These are phyloP conservation scores for Oncorhynchus tshawytscha DNA, from an alignment of 2,113 vertebrate genomes.

Conservation along the genomic window DNA sequence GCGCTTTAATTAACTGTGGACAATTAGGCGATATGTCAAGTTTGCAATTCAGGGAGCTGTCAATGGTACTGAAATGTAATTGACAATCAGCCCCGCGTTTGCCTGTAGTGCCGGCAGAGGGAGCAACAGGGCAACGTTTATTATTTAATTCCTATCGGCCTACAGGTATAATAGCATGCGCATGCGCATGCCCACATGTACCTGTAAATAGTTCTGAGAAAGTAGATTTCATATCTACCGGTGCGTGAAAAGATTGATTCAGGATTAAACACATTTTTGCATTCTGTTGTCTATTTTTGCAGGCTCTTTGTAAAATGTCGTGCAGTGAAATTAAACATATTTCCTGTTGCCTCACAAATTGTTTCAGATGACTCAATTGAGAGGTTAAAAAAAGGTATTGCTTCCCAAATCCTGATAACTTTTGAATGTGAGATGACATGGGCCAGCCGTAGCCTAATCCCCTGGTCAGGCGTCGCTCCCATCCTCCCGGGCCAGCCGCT, in stretches of 20 bases:
- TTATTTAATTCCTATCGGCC: neutral
- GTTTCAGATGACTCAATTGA: neutral
- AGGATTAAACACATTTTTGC: neutral
- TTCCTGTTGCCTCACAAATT: neutral
- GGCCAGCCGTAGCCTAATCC: slow-evolving; percentile 3
- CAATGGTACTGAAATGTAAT: no score
- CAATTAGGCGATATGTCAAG: no score
- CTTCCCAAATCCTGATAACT: neutral
- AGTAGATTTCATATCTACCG: no score
- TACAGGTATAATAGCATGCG: neutral
- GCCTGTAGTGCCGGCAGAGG: slow-evolving; percentile 37
- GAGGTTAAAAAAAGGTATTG: neutral
- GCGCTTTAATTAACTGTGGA: no score
- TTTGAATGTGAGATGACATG: slow-evolving; percentile 3
- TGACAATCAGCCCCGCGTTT: no score
- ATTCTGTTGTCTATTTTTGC: neutral
- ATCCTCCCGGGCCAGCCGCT: slow-evolving; percentile 25
- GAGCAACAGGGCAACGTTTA: slow-evolving; percentile 9
- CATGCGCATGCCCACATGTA: no score
- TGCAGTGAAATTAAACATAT: no score
- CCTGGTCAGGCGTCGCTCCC: slow-evolving; percentile 10
- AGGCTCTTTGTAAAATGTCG: no score
- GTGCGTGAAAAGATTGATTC: neutral
- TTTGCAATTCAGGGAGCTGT: no score
- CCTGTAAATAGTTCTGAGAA: no score